Evolutionary conservation across 2,888 invertebrate genomes (phyloP).

Genomic region (Agriopis aurantiaria): DNA sequence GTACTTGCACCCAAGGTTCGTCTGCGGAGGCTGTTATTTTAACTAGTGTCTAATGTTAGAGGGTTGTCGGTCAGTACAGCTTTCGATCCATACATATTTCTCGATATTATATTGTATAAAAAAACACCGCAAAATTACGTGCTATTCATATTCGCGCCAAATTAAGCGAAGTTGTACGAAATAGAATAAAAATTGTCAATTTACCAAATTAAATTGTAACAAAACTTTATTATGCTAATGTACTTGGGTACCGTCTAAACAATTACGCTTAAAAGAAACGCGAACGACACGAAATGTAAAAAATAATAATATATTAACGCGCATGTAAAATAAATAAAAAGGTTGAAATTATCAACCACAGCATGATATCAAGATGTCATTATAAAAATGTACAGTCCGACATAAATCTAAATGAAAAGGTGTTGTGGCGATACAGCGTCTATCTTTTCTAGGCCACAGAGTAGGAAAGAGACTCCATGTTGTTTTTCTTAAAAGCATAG

Average conservation of each 20-base stretch:
- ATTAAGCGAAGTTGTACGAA: conserved; percentile 2
- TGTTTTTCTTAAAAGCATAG: too few relatives aligned
- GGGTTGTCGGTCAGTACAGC: not conserved
- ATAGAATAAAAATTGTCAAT: conserved; percentile 20
- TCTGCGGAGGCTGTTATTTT: not conserved
- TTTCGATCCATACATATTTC: not conserved
- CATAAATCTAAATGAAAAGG: not conserved
- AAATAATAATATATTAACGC: not conserved
- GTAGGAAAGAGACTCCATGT: too few relatives aligned
- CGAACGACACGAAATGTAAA: conserved; percentile 9
- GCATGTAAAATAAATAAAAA: not conserved
- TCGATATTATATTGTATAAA: not conserved
- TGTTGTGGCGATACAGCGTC: not conserved
- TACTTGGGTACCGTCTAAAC: conserved; percentile 2
- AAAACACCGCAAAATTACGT: conserved; percentile 26
- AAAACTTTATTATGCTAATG: conserved; percentile 1
- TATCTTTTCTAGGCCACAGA: not conserved
- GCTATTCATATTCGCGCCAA: conserved; percentile 15
- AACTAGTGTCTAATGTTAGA: not conserved
- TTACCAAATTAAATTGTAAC: conserved; percentile 19
- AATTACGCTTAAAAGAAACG: conserved; percentile 12
- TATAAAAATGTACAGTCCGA: not conserved
- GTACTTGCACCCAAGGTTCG: too few relatives aligned
- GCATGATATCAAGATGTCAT: not conserved
- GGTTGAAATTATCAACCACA: too few relatives aligned